Percentiles rank a stretch among this genome's conserved stretches.
These are phyloP conservation scores for Rhinoptilus africanus DNA, from an alignment of 2,113 vertebrate genomes.

Conservation along the genomic window DNA sequence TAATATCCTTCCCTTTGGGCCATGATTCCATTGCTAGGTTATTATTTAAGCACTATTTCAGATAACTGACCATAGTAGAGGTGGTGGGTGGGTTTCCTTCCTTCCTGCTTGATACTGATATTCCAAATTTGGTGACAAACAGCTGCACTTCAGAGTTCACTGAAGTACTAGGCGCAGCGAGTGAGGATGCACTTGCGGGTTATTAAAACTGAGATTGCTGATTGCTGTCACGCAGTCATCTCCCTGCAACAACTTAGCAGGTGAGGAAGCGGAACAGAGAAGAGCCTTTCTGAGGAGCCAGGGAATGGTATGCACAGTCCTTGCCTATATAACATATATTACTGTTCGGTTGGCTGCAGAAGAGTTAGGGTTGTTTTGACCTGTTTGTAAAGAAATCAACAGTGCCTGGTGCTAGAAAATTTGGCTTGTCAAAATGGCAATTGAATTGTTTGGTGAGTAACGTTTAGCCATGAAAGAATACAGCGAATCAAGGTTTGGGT, in stretches of 20 bases:
- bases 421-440: not conserved
- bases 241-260: not conserved
- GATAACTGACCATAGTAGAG: not conserved
- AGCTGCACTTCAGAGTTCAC: not conserved
- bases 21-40: not conserved
- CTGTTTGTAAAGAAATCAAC: not conserved
- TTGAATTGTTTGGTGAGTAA: not conserved
- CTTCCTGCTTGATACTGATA: not conserved
- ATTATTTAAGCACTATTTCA: not conserved
- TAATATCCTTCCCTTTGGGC: not conserved
- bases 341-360: not conserved
- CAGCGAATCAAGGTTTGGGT: not conserved
- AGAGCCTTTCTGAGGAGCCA: not conserved
- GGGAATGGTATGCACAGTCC: not conserved
- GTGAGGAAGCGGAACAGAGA: not conserved
- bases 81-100: not conserved
- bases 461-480: not conserved
- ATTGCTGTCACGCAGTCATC: not conserved
- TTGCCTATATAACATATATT: accelerated
- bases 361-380: not conserved
- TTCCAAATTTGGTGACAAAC: not conserved
- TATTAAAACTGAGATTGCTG: not conserved
- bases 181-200: not conserved
- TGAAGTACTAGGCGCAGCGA: not conserved
- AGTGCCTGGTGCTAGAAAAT: not conserved